Percentiles rank a stretch among this genome's conserved stretches.
phyloP scores from a whole-genome alignment of 2,113 vertebrate genomes.

The Pandion haliaetus region DNA sequence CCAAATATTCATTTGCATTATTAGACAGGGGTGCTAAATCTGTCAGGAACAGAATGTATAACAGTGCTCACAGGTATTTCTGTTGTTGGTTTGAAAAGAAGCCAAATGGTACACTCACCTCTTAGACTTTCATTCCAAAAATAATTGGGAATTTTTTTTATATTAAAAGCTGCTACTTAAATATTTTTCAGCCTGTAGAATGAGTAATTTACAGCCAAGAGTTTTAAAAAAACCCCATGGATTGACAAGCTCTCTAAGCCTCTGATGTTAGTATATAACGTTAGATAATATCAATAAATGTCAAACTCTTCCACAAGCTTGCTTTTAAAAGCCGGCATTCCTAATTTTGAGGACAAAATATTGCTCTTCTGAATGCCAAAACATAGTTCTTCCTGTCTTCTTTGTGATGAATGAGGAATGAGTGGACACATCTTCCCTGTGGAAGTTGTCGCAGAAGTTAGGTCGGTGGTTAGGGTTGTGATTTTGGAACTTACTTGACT shows the following conservation, averaged over 20 bases:
- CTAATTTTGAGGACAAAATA: background rate
- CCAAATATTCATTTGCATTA: background rate
- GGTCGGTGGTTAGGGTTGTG: background rate
- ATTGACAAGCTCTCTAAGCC: background rate
- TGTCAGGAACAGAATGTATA: background rate
- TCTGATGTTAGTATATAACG: background rate
- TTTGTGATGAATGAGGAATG: background rate
- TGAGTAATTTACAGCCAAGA: background rate
- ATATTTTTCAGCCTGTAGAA: background rate
- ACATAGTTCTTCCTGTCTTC: background rate
- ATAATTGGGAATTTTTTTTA: background rate
- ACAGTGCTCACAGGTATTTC: background rate
- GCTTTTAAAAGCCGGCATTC: background rate
- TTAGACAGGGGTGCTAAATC: background rate
- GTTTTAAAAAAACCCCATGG: background rate
- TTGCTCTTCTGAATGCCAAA: background rate
- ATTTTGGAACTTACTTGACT: background rate
- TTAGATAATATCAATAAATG: background rate
- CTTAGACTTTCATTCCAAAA: background rate
- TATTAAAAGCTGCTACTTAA: background rate
- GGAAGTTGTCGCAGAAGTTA: background rate
- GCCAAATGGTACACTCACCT: background rate
- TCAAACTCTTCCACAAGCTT: background rate
- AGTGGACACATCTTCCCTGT: background rate
- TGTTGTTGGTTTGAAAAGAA: background rate